These are phyloP conservation scores for Drosophila lutescens DNA, from an alignment of 2,888 invertebrate species.

Conservation along the genomic window DNA sequence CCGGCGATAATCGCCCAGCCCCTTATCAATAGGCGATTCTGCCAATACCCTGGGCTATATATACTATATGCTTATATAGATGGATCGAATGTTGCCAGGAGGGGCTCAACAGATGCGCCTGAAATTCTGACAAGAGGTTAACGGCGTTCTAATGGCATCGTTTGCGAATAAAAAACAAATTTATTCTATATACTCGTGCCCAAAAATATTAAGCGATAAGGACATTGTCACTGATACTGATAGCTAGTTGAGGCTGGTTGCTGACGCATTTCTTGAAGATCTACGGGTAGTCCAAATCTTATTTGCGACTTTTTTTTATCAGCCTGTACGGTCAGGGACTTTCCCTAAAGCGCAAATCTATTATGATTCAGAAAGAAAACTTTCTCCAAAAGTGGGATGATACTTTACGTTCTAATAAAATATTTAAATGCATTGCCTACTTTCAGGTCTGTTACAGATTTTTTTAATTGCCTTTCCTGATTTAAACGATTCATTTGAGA, in stretches of 20 bases:
- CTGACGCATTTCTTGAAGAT: slow-evolving; percentile 30
- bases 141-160: slow-evolving; percentile 38
- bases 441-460: slow-evolving; percentile 17
- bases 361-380: neutral
- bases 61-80: slow-evolving; percentile 4
- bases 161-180: slow-evolving; percentile 44
- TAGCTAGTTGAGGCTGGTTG: slow-evolving; percentile 12
- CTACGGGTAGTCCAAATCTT: neutral
- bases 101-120: slow-evolving; percentile 43
- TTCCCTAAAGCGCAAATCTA: neutral
- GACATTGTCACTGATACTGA: neutral
- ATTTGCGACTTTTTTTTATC: neutral
- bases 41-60: slow-evolving; percentile 5
- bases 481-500: neutral
- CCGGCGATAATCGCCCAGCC: slow-evolving; percentile 20
- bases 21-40: slow-evolving; percentile 35
- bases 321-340: neutral
- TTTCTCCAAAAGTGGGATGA: neutral
- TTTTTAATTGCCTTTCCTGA: slow-evolving; percentile 1
- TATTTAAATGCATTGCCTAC: slow-evolving; percentile 27
- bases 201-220: slow-evolving; percentile 18
- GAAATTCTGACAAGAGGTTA: slow-evolving; percentile 35
- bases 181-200: slow-evolving; percentile 17
- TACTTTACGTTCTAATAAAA: neutral
- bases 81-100: slow-evolving; percentile 48